A percentile compares a stretch with the other conserved stretches of the same genome.
These are phyloP conservation scores for Bugulina stolonifera DNA, from an alignment of 2,888 invertebrate genomes.

Conservation along the genomic window DNA sequence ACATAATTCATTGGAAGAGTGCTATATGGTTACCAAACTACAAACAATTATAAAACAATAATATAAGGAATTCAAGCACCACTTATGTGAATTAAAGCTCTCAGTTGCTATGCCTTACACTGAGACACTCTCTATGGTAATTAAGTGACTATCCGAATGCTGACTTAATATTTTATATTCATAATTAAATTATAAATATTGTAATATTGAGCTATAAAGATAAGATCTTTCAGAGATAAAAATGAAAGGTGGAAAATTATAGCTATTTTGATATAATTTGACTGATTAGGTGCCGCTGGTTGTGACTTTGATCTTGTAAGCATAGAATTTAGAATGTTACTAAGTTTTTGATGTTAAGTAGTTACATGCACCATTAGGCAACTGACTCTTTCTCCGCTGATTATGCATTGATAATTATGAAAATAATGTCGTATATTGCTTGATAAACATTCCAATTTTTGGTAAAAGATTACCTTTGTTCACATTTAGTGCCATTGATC, in stretches of 20 bases:
- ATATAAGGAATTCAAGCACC: too few relatives aligned
- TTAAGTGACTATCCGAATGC: background rate
- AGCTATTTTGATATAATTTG: background rate
- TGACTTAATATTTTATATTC: background rate
- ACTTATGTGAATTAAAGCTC: too few relatives aligned
- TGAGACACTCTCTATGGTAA: too few relatives aligned
- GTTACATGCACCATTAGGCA: background rate
- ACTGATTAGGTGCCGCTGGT: background rate
- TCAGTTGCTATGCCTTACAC: background rate
- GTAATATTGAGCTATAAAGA: background rate
- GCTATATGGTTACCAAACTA: too few relatives aligned
- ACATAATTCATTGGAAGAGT: too few relatives aligned
- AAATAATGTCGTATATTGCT: background rate
- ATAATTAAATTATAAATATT: background rate
- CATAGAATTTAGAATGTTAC: background rate
- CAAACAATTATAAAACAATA: too few relatives aligned
- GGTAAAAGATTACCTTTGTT: background rate
- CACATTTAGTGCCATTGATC: background rate
- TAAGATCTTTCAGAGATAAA: background rate
- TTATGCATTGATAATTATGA: background rate
- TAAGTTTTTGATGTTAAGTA: background rate
- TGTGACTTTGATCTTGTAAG: background rate
- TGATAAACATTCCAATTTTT: background rate
- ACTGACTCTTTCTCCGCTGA: background rate
- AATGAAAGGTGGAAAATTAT: background rate